These are phyloP conservation scores for Silurus asotus DNA, from an alignment of 2,113 vertebrate species.

Conservation along the genomic window DNA sequence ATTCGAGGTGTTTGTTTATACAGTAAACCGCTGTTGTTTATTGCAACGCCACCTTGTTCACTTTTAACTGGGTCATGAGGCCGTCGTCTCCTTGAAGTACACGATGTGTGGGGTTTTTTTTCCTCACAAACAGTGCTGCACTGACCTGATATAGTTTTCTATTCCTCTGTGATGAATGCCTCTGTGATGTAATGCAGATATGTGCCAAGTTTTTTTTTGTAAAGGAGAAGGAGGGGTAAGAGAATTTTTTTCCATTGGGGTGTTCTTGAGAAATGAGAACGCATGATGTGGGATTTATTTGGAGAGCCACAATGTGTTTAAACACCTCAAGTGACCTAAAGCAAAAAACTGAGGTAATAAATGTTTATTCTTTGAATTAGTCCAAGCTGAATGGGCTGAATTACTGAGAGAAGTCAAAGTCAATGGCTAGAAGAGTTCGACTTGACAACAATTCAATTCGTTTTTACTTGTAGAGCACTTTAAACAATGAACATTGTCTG, in stretches of 20 bases:
- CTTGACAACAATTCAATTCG: background rate
- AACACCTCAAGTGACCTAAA: background rate
- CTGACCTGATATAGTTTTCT: constrained; percentile 11
- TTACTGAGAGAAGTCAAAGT: background rate
- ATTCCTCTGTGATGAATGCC: background rate
- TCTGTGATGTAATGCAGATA: background rate
- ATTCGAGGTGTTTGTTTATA: too few species aligned
- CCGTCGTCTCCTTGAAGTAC: background rate
- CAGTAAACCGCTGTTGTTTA: background rate
- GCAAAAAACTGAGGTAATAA: background rate
- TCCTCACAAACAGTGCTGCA: background rate
- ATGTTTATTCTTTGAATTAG: background rate
- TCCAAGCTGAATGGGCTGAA: background rate
- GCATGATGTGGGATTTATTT: background rate
- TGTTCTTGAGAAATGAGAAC: background rate
- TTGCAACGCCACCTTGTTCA: background rate
- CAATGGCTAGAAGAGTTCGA: too few species aligned
- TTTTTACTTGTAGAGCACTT: too few species aligned
- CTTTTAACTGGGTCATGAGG: background rate
- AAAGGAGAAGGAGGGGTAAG: background rate
- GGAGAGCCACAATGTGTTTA: background rate
- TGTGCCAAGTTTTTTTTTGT: background rate
- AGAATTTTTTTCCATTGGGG: background rate
- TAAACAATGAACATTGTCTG: too few species aligned
- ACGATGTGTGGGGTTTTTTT: background rate